Percentiles rank a stretch among this genome's conserved stretches.
These are phyloP conservation scores for Hippopotamyrus pictus DNA, from an alignment of 2,797 vertebrate genomes.

Conservation along the genomic window DNA sequence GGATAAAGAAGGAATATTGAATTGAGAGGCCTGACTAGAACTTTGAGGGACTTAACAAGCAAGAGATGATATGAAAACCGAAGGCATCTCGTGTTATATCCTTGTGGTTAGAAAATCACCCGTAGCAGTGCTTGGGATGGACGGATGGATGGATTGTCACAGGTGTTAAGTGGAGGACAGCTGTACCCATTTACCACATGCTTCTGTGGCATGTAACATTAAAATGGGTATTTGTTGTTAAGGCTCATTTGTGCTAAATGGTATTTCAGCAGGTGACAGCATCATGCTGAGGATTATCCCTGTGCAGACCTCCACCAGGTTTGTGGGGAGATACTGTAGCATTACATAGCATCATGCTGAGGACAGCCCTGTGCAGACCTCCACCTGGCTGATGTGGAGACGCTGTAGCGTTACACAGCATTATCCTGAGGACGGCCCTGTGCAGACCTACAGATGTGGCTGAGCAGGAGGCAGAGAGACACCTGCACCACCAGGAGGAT, in stretches of 20 bases:
- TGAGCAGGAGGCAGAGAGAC: neutral
- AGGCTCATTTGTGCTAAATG: neutral
- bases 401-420: neutral
- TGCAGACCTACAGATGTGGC: neutral
- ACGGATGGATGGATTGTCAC: neutral
- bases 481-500: neutral
- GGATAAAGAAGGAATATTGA: neutral
- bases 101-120: neutral
- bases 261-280: neutral
- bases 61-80: neutral
- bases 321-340: neutral
- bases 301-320: too few relatives aligned
- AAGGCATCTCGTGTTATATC: neutral
- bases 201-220: neutral
- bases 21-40: neutral
- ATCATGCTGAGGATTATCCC: neutral
- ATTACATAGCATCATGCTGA: neutral
- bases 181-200: neutral
- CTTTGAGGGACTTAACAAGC: neutral
- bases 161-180: neutral
- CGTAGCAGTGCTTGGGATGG: neutral
- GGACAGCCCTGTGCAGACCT: neutral
- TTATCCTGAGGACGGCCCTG: neutral
- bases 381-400: neutral
- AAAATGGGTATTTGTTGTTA: neutral